Conservation (phyloP, 1,140 invertebrate genomes). For the Drosophila setifemur region DNA sequence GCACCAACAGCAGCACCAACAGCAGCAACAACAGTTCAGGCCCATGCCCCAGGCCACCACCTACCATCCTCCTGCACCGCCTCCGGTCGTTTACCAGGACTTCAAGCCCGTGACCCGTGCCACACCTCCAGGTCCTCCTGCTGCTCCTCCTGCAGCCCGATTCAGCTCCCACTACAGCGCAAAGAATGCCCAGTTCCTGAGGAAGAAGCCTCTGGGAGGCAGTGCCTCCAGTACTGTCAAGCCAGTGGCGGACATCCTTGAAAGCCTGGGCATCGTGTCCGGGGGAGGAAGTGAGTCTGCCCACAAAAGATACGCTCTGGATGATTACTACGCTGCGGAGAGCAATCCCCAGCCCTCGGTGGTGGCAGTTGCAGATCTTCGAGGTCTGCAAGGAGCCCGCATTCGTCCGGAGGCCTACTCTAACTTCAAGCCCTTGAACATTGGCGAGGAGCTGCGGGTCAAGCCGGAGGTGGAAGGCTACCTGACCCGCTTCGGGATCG, state of each 20-base stretch:
- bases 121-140: not conserved
- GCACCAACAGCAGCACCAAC: slow-evolving; percentile 18
- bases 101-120: slow-evolving; percentile 52
- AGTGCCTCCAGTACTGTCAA: slow-evolving; percentile 50
- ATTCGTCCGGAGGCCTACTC: slow-evolving; percentile 74
- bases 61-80: slow-evolving; percentile 70
- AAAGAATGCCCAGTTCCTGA: slow-evolving; percentile 68
- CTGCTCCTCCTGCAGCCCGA: slow-evolving; percentile 20
- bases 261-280: slow-evolving; percentile 73
- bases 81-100: slow-evolving; percentile 62
- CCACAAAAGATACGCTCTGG: slow-evolving; percentile 64
- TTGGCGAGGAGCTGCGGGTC: slow-evolving; percentile 73
- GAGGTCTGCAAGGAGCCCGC: slow-evolving; percentile 58
- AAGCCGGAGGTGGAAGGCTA: slow-evolving; percentile 80
- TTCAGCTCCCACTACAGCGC: slow-evolving; percentile 81
- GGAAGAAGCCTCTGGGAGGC: slow-evolving; percentile 32
- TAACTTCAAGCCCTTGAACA: slow-evolving; percentile 77
- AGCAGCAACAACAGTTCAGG: slow-evolving; percentile 9
- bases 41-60: slow-evolving; percentile 66
- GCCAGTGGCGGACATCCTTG: slow-evolving; percentile 72
- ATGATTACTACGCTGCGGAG: slow-evolving; percentile 74
- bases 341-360: slow-evolving; percentile 68
- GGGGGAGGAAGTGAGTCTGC: slow-evolving; percentile 23
- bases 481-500: slow-evolving; percentile 77
- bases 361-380: slow-evolving; percentile 62